Evolutionary conservation across 2,888 invertebrate genomes (phyloP).

Genomic region (Adelognathus sp.): DNA sequence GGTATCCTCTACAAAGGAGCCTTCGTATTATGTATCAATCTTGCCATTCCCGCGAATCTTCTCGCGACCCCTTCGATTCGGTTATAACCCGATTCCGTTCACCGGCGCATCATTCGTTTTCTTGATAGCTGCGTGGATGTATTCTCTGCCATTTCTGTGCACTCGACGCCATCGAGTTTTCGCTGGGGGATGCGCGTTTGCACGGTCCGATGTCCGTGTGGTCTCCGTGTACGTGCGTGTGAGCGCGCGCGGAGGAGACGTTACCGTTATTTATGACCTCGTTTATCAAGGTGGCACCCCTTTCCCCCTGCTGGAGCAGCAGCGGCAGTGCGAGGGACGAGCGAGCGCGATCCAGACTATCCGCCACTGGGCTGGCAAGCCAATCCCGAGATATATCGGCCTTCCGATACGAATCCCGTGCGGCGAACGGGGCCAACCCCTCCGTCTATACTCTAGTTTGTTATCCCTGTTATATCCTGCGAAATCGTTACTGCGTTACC

Average conservation of each 20-base stretch:
- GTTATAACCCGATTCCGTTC: slow-evolving; percentile 5
- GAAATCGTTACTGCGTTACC: slow-evolving; percentile 26
- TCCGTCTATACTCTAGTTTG: slow-evolving; percentile 39
- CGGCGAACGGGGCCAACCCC: slow-evolving; percentile 56
- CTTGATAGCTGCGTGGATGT: slow-evolving; percentile 22
- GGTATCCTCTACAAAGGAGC: background rate
- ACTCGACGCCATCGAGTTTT: slow-evolving; percentile 39
- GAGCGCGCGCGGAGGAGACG: slow-evolving; percentile 75
- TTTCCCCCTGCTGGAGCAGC: slow-evolving; percentile 67
- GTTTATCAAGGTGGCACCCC: slow-evolving; percentile 80
- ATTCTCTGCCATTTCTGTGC: background rate
- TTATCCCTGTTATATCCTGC: slow-evolving; percentile 10
- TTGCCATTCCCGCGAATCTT: slow-evolving; percentile 23
- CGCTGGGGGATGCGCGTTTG: slow-evolving; percentile 45
- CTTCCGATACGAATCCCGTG: slow-evolving; percentile 78
- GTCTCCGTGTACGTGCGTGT: background rate
- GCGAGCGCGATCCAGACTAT: slow-evolving; percentile 72
- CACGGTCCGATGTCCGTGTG: background rate
- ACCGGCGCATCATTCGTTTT: slow-evolving; percentile 32
- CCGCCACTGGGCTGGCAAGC: slow-evolving; percentile 79
- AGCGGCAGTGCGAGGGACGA: slow-evolving; percentile 27
- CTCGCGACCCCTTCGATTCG: slow-evolving; percentile 29
- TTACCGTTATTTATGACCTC: slow-evolving; percentile 80
- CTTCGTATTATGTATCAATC: slow-evolving; percentile 4
- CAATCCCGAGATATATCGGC: slow-evolving; percentile 84